Evolutionary conservation across 2,888 invertebrate genomes (phyloP).

Genomic region (Mesorhabditis spiculigera): DNA sequence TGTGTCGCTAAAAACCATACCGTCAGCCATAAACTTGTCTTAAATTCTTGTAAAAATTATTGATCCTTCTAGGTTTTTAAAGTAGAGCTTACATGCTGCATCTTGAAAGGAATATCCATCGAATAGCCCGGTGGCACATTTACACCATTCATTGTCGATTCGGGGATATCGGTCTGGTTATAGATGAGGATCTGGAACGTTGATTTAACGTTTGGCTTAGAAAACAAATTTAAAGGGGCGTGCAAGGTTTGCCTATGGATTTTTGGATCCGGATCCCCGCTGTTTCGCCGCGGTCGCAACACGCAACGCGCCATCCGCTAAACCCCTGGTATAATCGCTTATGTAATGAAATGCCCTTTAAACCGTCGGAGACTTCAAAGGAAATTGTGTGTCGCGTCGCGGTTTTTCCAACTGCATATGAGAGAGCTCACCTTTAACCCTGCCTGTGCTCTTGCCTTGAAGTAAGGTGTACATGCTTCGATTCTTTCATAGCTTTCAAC

Average conservation of each 20-base stretch:
- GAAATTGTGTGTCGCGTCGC: too few species aligned
- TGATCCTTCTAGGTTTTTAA: too few species aligned
- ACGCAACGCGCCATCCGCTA: too few species aligned
- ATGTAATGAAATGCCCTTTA: too few species aligned
- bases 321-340: too few species aligned
- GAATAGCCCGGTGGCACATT: conserved; percentile 56
- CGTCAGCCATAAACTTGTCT: background rate
- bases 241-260: too few species aligned
- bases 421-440: conserved; percentile 21
- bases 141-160: conserved; percentile 50
- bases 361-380: too few species aligned
- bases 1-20: conserved; percentile 41
- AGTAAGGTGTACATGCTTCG: conserved; percentile 52
- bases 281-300: too few species aligned
- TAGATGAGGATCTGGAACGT: conserved; percentile 48
- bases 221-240: too few species aligned
- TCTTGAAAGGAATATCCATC: conserved; percentile 56
- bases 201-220: too few species aligned
- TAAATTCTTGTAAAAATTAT: background rate
- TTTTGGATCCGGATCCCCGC: too few species aligned
- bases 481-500: conserved; percentile 55
- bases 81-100: conserved; percentile 44
- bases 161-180: conserved; percentile 55
- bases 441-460: conserved; percentile 45
- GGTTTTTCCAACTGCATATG: too few species aligned